Evolutionary conservation across 2,113 vertebrate genomes (phyloP), one percentile per base, ranked within the genome.

Genomic region (Steatornis caripensis): DNA sequence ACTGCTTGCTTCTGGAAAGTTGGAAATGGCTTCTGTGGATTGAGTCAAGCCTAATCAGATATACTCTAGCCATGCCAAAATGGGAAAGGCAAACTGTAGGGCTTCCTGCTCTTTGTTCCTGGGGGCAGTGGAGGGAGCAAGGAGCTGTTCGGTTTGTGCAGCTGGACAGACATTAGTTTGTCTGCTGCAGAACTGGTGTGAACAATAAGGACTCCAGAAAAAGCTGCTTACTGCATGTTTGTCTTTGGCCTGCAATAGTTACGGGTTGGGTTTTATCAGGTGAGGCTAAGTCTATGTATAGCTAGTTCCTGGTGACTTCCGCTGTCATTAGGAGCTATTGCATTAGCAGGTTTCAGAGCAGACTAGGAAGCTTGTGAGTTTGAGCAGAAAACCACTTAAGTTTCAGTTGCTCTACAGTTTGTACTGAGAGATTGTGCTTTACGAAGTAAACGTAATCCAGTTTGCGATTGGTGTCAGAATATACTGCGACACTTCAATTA

Each of bases 361-460:
- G 58, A 10, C 26, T 41, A 3, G n/a, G 21, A 37, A 71, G 15
- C 19, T 29, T n/a, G 16, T n/a, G 76, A 70, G 22, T 45, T 55
- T 48, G 43, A 90, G 48, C n/a, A 65, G 75, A 80, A 91, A 90
- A 49, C 15, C 57, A 15, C 57, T 75, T 34, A 23, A 24, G 30
- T 83, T 77, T 57, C n/a, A 74, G 0, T 12, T 62, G 34, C 91
- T 64, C 10, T 24, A 1, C 29, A 32, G 0, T 53, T 54, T 57
- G 55, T 17, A 11, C 39, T 18, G 37, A n/a, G 89, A 55, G 49
- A 14, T 21, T 80, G 41, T 49, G 41, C 46, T 54, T 86, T 16
- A 3, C 27, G 10, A 1, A 69, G 43, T 2, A 72, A 64, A 10
- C 3, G 3, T 55, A 26, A 37, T 48, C 43, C 1, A 3, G 18